Percentiles rank a stretch among this genome's conserved stretches.
Conservation (phyloP, 2,797 vertebrate genomes). For the Poliocrania exsul region DNA sequence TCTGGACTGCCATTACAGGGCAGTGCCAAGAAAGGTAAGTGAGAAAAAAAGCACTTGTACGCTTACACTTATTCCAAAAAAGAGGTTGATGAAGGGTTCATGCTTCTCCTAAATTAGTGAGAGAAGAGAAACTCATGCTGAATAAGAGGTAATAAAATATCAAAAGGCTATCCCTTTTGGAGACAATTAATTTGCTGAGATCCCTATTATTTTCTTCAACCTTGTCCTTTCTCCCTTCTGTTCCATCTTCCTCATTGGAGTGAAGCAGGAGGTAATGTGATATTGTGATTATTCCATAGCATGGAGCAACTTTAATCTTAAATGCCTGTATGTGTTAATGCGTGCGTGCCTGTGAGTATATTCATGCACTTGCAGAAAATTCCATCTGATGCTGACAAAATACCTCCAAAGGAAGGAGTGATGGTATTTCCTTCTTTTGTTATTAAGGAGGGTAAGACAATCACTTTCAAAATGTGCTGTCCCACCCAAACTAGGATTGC, state of each 20-base stretch:
- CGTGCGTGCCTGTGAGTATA: background rate
- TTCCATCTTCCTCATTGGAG: background rate
- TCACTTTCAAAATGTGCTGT: slow-evolving; percentile 23
- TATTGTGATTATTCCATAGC: background rate
- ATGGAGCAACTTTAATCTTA: background rate
- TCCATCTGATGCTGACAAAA: slow-evolving; percentile 30
- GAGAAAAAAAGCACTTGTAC: background rate
- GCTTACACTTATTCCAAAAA: background rate
- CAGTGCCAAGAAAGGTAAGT: background rate
- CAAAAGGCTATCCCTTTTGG: background rate
- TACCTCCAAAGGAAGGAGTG: slow-evolving; percentile 20
- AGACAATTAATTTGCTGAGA: background rate
- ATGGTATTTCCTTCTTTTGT: slow-evolving; percentile 67
- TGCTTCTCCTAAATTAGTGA: background rate
- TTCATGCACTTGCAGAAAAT: background rate
- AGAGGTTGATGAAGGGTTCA: background rate
- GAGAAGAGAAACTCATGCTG: background rate
- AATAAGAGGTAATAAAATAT: background rate
- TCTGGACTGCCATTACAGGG: background rate
- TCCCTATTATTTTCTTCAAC: background rate
- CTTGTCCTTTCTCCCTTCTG: background rate
- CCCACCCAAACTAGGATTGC: slow-evolving; percentile 31
- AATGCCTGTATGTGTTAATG: background rate
- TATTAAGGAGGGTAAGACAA: slow-evolving; percentile 13
- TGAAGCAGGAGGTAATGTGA: background rate